Evolutionary conservation across 1,140 invertebrate species (phyloP).

Genomic region (Homalodisca vitripennis): DNA sequence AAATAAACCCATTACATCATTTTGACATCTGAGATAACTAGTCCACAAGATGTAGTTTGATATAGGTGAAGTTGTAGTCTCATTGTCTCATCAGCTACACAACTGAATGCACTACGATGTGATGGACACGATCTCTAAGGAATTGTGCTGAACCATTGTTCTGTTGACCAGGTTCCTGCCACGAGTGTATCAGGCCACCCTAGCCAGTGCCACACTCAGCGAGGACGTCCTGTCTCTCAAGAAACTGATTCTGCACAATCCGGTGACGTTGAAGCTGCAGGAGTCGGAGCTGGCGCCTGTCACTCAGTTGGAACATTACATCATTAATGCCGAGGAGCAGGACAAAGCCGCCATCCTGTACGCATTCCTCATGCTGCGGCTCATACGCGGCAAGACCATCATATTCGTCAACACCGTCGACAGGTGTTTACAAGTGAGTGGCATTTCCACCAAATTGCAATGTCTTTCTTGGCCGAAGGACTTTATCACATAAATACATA

Average conservation of each 20-base stretch:
- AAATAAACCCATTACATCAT: too few relatives aligned
- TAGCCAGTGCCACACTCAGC: slow-evolving; percentile 95
- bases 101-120: too few relatives aligned
- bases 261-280: slow-evolving; percentile 90
- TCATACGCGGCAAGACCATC: slow-evolving; percentile 93
- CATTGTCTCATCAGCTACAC: too few relatives aligned
- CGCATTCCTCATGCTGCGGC: slow-evolving; percentile 88
- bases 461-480: too few relatives aligned
- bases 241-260: slow-evolving; percentile 89
- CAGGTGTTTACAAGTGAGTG: slow-evolving; percentile 90
- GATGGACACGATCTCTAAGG: too few relatives aligned
- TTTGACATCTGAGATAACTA: too few relatives aligned
- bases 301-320: slow-evolving; percentile 87
- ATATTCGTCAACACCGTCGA: slow-evolving; percentile 98
- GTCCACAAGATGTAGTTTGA: too few relatives aligned
- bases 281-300: slow-evolving; percentile 90
- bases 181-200: slow-evolving; percentile 80
- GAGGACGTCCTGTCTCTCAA: slow-evolving; percentile 92
- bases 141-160: too few relatives aligned
- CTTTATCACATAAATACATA: too few relatives aligned
- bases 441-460: too few relatives aligned
- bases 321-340: slow-evolving; percentile 86
- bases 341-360: slow-evolving; percentile 95
- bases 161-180: slow-evolving; percentile 81
- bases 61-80: too few relatives aligned